Evolutionary conservation across 1,140 invertebrate species (phyloP).

Genomic region (Rhizoglyphus robini): DNA sequence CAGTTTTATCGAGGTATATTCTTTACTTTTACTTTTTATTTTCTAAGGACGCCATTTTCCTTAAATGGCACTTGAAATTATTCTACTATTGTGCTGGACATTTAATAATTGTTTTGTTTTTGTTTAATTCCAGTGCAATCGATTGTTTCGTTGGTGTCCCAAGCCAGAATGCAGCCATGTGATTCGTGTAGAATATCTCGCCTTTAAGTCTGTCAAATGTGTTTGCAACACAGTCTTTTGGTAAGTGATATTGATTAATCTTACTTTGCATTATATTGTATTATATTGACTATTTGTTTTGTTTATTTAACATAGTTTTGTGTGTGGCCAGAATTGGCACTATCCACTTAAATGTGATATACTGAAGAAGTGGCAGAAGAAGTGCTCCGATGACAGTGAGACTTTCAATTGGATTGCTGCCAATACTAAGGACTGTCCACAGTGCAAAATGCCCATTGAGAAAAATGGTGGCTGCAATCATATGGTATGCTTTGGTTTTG

Average conservation of each 20-base stretch:
- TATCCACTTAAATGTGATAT: constrained; percentile 90
- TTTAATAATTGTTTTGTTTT: background rate
- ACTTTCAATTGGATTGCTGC: constrained; percentile 89
- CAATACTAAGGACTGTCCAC: constrained; percentile 57
- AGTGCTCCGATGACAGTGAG: constrained; percentile 98
- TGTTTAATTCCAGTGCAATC: constrained; percentile 53
- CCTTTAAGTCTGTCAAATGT: constrained; percentile 13
- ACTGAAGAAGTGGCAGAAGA: constrained; percentile 93
- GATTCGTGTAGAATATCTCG: constrained; percentile 55
- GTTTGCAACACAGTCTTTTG: constrained; percentile 67
- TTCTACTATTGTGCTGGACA: no score
- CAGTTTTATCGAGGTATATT: constrained; percentile 66
- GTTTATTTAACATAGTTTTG: constrained; percentile 74
- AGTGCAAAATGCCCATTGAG: constrained; percentile 56
- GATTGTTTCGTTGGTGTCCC: constrained; percentile 90
- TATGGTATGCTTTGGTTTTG: constrained; percentile 48
- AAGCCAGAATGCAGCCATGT: constrained; percentile 92
- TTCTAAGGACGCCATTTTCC: no score
- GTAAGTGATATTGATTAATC: background rate
- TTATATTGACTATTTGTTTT: constrained; percentile 77
- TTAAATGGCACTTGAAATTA: no score
- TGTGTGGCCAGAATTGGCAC: constrained; percentile 90
- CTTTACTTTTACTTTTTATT: no score
- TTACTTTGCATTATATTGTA: background rate
- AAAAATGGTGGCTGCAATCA: constrained; percentile 65